Evolutionary conservation across 1,140 invertebrate genomes (phyloP).

Genomic region (Aplysia californica): DNA sequence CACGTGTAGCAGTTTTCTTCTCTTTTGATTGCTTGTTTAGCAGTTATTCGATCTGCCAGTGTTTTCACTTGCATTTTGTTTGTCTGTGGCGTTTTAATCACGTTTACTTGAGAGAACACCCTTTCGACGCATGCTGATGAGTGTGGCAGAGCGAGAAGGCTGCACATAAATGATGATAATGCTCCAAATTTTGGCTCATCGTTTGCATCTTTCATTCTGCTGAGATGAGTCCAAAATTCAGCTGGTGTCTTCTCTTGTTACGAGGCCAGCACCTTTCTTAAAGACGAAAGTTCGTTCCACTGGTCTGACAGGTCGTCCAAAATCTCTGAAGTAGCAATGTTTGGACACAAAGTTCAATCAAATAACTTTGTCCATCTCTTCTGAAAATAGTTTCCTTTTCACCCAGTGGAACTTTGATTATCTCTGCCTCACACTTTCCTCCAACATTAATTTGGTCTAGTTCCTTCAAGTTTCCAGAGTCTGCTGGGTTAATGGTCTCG

Average conservation of each 20-base stretch:
- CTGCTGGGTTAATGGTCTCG: background rate
- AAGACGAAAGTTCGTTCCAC: background rate
- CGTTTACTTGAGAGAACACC: conserved; percentile 1
- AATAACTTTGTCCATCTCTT: background rate
- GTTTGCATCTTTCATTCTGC: background rate
- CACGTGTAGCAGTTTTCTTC: background rate
- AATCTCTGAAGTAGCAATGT: background rate
- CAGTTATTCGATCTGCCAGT: background rate
- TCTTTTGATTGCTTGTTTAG: background rate
- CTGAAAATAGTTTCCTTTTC: background rate
- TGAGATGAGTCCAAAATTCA: conserved; percentile 2
- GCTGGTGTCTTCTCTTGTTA: background rate
- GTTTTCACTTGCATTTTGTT: background rate
- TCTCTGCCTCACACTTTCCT: background rate
- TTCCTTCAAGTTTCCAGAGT: background rate
- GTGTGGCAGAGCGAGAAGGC: background rate
- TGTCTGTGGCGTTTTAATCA: background rate
- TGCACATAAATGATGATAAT: background rate
- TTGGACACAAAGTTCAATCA: background rate
- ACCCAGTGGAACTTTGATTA: background rate
- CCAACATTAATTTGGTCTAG: background rate
- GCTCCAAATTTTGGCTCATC: background rate
- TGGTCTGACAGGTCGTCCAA: background rate
- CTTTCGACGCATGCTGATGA: conserved; percentile 2
- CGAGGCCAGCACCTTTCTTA: background rate